Conservation (phyloP, 2,797 vertebrate genomes). For the Rhincodon typus region DNA sequence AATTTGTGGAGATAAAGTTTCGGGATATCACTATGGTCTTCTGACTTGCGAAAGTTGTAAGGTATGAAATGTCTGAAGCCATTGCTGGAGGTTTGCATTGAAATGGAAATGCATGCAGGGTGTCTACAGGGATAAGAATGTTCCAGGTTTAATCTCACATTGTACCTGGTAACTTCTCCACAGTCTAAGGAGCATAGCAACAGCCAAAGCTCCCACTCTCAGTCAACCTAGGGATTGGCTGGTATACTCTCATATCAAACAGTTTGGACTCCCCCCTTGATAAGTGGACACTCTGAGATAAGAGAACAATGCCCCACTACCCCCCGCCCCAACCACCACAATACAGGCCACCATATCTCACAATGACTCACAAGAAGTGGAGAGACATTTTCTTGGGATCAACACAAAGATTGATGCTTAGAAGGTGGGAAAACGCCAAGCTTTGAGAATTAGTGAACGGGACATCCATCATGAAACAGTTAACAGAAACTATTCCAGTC, state of each 20-base stretch:
- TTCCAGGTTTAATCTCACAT: constrained; percentile 2
- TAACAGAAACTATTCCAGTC: neutral
- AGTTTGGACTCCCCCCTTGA: neutral
- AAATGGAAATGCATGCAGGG: neutral
- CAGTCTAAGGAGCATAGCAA: neutral
- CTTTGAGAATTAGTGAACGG: no score
- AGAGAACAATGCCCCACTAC: neutral
- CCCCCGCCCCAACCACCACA: no score
- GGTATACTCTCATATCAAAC: neutral
- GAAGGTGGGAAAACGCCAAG: neutral
- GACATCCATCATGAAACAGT: neutral
- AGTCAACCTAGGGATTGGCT: neutral
- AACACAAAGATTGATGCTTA: neutral
- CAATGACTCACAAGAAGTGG: neutral
- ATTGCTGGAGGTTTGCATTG: neutral
- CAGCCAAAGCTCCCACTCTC: neutral
- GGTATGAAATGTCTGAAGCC: constrained; percentile 46
- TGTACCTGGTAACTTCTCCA: constrained; percentile 38
- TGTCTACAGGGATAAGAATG: neutral
- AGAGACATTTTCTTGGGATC: neutral
- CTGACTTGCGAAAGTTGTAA: constrained; percentile 76
- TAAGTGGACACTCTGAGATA: neutral
- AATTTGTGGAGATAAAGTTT: constrained; percentile 69
- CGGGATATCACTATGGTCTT: constrained; percentile 72
- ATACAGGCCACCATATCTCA: neutral